Evolutionary conservation across 2,888 invertebrate species (phyloP).

Genomic region (Cephus nigrinus): DNA sequence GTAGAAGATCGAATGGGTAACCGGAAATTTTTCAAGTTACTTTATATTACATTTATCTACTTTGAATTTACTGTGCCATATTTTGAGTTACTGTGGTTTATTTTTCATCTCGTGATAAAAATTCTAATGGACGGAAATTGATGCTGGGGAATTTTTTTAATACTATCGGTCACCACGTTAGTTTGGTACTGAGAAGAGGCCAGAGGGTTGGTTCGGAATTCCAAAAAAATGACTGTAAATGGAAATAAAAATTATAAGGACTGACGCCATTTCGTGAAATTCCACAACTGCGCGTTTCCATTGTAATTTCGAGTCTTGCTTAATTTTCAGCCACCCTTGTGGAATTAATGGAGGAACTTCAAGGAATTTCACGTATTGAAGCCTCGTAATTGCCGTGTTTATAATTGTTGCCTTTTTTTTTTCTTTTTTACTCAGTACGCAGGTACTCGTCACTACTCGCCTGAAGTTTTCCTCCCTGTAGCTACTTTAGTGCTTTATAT

Average conservation of each 20-base stretch:
- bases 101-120: too few species aligned
- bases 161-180: neutral
- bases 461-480: neutral
- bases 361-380: constrained; percentile 40
- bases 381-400: constrained; percentile 53
- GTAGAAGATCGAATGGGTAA: neutral
- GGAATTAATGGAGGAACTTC: constrained; percentile 15
- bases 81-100: too few species aligned
- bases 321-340: neutral
- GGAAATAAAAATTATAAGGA: neutral
- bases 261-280: neutral
- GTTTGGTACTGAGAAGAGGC: neutral
- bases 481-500: neutral
- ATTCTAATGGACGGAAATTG: too few species aligned
- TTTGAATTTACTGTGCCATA: too few species aligned
- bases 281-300: neutral
- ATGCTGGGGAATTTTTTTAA: neutral
- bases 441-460: neutral
- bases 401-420: constrained; percentile 49
- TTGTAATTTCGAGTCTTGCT: neutral
- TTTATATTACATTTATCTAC: too few species aligned
- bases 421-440: constrained; percentile 24
- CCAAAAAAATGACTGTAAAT: neutral
- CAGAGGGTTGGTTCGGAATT: neutral
- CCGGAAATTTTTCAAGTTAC: too few species aligned